Evolutionary conservation across 2,797 vertebrate genomes (phyloP), one percentile per base, ranked within the genome.

Genomic region (Neopelma chrysocephalum): DNA sequence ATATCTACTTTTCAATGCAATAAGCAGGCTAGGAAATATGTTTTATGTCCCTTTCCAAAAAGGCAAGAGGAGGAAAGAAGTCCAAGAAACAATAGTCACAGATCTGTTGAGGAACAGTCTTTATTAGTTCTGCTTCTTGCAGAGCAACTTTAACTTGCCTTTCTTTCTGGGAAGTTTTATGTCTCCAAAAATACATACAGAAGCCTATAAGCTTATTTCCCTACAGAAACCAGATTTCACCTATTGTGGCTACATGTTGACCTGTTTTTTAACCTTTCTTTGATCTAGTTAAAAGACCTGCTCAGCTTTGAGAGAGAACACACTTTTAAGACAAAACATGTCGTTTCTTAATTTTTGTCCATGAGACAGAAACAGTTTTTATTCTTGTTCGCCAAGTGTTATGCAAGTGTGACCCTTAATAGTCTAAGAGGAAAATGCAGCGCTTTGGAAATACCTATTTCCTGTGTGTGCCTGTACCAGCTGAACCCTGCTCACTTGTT

Each of bases 361-460:
- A 0, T 31, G 15, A 53, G 23, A 18, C 6, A 43, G 29, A n/a
- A 42, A 3, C 34, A 32, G 17, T 0, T 69, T 70, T 58, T 32
- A 5, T 47, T 69, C 18, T 40, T 53, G 13, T 21, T 56, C 9
- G 14, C 14, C 1, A 19, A 31, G 13, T 7, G 7, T 48, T 57
- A 2, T 19, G 32, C 23, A 19, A 22, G 29, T 0, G 1, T 10
- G n/a, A n/a, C 9, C 25, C 3, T 4, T 8, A 3, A 3, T 4
- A 43, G 38, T 11, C 1, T 7, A 2, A 53, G 22, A 34, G 26
- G n/a, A 22, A 40, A 38, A 11, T 0, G 2, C 6, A 0, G 20
- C 0, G 0, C 31, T 40, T 21, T 6, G 19, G 51, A 8, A 84
- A 51, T 7, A 2, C 0, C 1, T 0, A 0, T 3, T 53, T n/a